Conservation (phyloP, 2,888 invertebrate species). For the Choreutis nemorana region DNA sequence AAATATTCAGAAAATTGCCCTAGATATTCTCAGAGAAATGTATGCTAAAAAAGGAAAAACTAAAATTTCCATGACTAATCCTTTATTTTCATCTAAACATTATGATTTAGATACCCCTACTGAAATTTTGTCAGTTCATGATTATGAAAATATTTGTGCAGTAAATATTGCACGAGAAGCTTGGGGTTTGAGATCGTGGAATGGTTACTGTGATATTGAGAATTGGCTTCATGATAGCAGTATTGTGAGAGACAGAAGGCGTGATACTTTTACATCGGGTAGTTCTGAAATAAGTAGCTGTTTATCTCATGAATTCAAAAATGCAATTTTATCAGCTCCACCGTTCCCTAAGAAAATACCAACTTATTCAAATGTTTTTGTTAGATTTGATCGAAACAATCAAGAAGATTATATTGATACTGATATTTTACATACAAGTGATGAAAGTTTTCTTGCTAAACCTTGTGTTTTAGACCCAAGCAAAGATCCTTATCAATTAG, state of each 20-base stretch:
- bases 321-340: conserved; percentile 48
- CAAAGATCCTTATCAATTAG: conserved; percentile 62
- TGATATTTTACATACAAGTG: conserved; percentile 50
- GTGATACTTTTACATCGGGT: conserved; percentile 64
- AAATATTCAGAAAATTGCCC: conserved; percentile 61
- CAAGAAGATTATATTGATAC: conserved; percentile 64
- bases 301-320: conserved; percentile 50
- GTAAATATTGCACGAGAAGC: conserved; percentile 71
- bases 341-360: conserved; percentile 49
- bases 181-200: conserved; percentile 72
- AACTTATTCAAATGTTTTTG: conserved; percentile 55
- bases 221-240: conserved; percentile 71
- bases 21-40: conserved; percentile 62
- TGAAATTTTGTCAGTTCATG: conserved; percentile 68
- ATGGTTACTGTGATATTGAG: conserved; percentile 71
- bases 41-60: conserved; percentile 56
- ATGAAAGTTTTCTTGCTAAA: conserved; percentile 61
- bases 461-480: conserved; percentile 59
- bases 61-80: conserved; percentile 34
- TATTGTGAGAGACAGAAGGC: conserved; percentile 64
- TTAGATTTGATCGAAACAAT: conserved; percentile 45
- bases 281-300: conserved; percentile 66
- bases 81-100: conserved; percentile 38
- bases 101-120: conserved; percentile 63
- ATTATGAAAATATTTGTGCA: conserved; percentile 72